A percentile compares a stretch with the other conserved stretches of the same genome.
These are phyloP conservation scores for Clarias fuscus DNA, from an alignment of 2,797 vertebrate species.

Conservation along the genomic window DNA sequence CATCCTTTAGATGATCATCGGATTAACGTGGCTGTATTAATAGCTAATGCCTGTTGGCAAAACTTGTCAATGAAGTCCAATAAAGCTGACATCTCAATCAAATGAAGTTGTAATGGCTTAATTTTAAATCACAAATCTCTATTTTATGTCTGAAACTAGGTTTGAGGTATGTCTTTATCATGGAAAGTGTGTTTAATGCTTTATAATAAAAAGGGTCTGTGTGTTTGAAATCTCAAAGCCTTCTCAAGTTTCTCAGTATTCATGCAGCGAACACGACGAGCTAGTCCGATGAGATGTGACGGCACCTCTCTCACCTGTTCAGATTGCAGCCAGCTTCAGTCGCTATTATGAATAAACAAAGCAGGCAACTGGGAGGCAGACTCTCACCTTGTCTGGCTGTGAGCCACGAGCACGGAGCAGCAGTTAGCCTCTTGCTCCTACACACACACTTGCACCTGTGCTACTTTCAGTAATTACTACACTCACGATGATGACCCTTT, in stretches of 20 bases:
- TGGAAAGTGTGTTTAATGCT: constrained; percentile 5
- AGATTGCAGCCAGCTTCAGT: constrained; percentile 21
- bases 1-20: neutral
- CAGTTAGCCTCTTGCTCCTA: constrained; percentile 33
- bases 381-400: constrained; percentile 39
- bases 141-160: neutral
- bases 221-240: constrained; percentile 6
- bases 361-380: constrained; percentile 12
- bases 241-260: neutral
- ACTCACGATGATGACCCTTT: constrained; percentile 15
- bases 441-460: constrained; percentile 39
- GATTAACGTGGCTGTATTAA: neutral
- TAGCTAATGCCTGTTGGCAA: neutral
- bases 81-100: constrained; percentile 37
- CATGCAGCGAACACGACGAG: neutral
- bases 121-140: constrained; percentile 15
- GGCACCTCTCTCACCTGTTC: constrained; percentile 29
- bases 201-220: constrained; percentile 5
- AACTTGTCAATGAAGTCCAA: constrained; percentile 33
- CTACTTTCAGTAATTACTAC: constrained; percentile 41
- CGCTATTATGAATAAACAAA: constrained; percentile 47
- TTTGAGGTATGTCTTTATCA: neutral
- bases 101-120: neutral
- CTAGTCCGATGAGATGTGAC: constrained; percentile 16
- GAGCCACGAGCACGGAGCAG: constrained; percentile 24